phyloP scores from a whole-genome alignment of 1,140 invertebrate genomes.

The Coelopa frigida region DNA sequence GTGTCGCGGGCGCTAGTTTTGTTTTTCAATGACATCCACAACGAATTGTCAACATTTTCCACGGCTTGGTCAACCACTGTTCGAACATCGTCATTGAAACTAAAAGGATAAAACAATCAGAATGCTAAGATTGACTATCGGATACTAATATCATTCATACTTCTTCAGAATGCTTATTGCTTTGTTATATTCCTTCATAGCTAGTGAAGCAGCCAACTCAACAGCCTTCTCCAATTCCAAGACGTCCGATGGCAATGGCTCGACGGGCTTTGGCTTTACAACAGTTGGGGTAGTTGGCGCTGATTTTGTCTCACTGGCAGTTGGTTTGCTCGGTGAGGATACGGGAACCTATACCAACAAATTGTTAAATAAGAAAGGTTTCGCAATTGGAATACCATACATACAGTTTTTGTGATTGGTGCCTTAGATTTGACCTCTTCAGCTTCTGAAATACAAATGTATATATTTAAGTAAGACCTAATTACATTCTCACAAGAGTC shows the following conservation, averaged over 20 bases:
- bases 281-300: neutral
- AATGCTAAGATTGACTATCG: too few species aligned
- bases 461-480: too few species aligned
- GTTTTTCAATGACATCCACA: slow-evolving; percentile 55
- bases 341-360: neutral
- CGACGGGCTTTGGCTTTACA: slow-evolving; percentile 11
- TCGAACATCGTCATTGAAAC: slow-evolving; percentile 55
- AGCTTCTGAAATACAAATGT: slow-evolving; percentile 8
- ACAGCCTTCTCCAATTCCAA: slow-evolving; percentile 52
- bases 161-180: slow-evolving; percentile 48
- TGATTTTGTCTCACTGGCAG: neutral
- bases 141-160: slow-evolving; percentile 11
- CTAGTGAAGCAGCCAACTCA: slow-evolving; percentile 48
- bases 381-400: too few species aligned
- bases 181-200: slow-evolving; percentile 51
- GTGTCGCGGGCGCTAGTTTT: slow-evolving; percentile 50
- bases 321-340: neutral
- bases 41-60: slow-evolving; percentile 47
- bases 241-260: slow-evolving; percentile 27
- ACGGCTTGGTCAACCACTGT: slow-evolving; percentile 53
- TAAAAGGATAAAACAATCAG: too few species aligned
- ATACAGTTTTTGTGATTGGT: slow-evolving; percentile 10
- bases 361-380: neutral
- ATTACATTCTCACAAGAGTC: too few species aligned
- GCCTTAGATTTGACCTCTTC: slow-evolving; percentile 10